A percentile compares a stretch with the other conserved stretches of the same genome.
These are phyloP conservation scores for Hoplodrina ambigua DNA, from an alignment of 2,888 invertebrate species.

Conservation along the genomic window DNA sequence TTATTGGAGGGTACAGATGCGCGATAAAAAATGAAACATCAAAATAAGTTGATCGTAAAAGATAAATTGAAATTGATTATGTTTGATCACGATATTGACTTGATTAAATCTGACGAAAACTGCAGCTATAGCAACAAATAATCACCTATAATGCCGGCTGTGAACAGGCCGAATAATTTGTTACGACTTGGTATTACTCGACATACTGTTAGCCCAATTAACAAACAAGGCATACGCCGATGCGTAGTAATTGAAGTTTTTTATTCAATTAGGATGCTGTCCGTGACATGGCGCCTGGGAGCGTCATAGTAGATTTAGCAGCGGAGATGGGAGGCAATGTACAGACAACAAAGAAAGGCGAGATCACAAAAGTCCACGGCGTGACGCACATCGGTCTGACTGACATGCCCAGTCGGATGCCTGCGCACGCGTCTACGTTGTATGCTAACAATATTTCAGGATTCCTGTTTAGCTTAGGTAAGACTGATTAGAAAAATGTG, in stretches of 20 bases:
- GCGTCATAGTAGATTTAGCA: conserved; percentile 96
- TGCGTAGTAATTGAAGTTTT: background rate
- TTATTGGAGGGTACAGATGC: conserved; percentile 4
- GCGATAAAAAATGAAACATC: conserved; percentile 13
- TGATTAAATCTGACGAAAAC: conserved; percentile 7
- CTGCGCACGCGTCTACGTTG: conserved; percentile 96
- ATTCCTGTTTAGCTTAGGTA: conserved; percentile 95
- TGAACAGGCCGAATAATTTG: background rate
- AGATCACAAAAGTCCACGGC: conserved; percentile 93
- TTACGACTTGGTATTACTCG: background rate
- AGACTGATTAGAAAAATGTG: conserved; percentile 57
- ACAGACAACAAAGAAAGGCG: conserved; percentile 95
- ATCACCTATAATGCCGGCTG: background rate
- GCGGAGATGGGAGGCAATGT: conserved; percentile 97
- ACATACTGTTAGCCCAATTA: background rate
- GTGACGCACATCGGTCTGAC: conserved; percentile 96
- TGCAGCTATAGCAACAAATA: conserved; percentile 2
- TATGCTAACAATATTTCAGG: conserved; percentile 98
- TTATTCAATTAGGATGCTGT: conserved; percentile 91
- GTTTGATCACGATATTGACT: conserved; percentile 12
- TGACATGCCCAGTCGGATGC: conserved; percentile 95
- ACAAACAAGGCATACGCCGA: background rate
- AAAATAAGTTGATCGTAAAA: background rate
- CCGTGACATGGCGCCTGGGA: conserved; percentile 95
- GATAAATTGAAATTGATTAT: conserved; percentile 7